A percentile compares a stretch with the other conserved stretches of the same genome.
phyloP scores from a whole-genome alignment of 2,888 invertebrate species.

The Pteria penguin region DNA sequence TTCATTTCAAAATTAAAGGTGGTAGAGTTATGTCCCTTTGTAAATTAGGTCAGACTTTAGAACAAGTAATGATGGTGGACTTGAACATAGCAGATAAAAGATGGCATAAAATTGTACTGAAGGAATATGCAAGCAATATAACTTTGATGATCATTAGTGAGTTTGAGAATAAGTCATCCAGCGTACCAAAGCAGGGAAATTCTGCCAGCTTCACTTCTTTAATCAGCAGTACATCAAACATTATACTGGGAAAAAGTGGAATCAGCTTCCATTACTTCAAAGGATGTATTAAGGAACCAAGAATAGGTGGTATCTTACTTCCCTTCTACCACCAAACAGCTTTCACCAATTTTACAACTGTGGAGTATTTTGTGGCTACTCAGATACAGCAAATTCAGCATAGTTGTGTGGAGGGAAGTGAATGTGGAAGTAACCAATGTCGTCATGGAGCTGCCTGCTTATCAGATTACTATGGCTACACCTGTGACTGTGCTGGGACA shows the following conservation, averaged over 20 bases:
- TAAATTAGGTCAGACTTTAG: conserved; percentile 48
- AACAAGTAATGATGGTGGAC: conserved; percentile 29
- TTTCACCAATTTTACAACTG: conserved; percentile 62
- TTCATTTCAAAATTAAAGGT: conserved; percentile 58
- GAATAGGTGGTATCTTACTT: conserved; percentile 90
- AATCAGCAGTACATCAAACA: background rate
- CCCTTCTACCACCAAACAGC: conserved; percentile 88
- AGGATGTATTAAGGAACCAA: conserved; percentile 93
- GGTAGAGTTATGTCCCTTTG: conserved; percentile 57
- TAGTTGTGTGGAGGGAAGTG: conserved; percentile 47
- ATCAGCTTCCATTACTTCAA: conserved; percentile 81
- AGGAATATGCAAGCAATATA: conserved; percentile 35
- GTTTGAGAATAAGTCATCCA: conserved; percentile 5
- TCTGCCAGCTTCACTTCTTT: conserved; percentile 11
- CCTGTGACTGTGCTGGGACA: conserved; percentile 66
- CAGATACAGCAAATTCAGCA: conserved; percentile 8
- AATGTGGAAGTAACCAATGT: conserved; percentile 81
- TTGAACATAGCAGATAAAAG: conserved; percentile 56
- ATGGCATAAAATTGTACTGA: conserved; percentile 56
- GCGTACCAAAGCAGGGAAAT: background rate
- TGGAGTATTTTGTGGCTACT: conserved; percentile 52
- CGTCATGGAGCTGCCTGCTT: conserved; percentile 84
- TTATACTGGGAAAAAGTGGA: conserved; percentile 5
- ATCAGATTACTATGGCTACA: conserved; percentile 68
- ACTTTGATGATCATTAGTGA: conserved; percentile 42